A percentile compares a stretch with the other conserved stretches of the same genome.
Conservation (phyloP, 2,888 invertebrate genomes). For the Pelosia muscerda region DNA sequence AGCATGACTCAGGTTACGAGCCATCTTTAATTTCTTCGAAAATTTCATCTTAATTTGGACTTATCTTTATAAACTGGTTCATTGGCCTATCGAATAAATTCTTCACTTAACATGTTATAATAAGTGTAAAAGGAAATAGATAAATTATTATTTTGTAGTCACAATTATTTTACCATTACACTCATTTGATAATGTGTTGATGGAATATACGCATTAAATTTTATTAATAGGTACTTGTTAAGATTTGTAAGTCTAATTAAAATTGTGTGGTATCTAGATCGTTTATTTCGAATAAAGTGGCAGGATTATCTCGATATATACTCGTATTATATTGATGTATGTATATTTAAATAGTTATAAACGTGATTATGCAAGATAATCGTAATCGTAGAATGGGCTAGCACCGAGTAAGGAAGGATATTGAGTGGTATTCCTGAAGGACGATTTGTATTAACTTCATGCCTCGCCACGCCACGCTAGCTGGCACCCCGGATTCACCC, state of each 20-base stretch:
- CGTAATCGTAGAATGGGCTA: background rate
- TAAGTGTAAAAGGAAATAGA: slow-evolving; percentile 34
- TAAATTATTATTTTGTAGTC: slow-evolving; percentile 36
- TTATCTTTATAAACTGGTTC: slow-evolving; percentile 12
- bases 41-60: background rate
- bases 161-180: slow-evolving; percentile 33
- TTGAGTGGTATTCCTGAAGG: background rate
- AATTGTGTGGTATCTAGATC: slow-evolving; percentile 8
- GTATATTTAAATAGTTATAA: background rate
- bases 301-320: slow-evolving; percentile 11
- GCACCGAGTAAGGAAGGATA: background rate
- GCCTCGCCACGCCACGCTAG: too few relatives aligned
- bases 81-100: slow-evolving; percentile 7
- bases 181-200: slow-evolving; percentile 30
- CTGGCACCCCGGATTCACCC: too few relatives aligned
- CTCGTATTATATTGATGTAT: background rate
- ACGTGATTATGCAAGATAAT: background rate
- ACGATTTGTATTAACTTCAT: too few relatives aligned
- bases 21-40: background rate
- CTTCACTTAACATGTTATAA: slow-evolving; percentile 20
- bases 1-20: background rate
- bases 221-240: slow-evolving; percentile 15
- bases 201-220: slow-evolving; percentile 12
- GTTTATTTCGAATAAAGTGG: slow-evolving; percentile 6
- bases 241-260: slow-evolving; percentile 17